Conservation (phyloP, 2,113 vertebrate species). For the Octodon degus region DNA sequence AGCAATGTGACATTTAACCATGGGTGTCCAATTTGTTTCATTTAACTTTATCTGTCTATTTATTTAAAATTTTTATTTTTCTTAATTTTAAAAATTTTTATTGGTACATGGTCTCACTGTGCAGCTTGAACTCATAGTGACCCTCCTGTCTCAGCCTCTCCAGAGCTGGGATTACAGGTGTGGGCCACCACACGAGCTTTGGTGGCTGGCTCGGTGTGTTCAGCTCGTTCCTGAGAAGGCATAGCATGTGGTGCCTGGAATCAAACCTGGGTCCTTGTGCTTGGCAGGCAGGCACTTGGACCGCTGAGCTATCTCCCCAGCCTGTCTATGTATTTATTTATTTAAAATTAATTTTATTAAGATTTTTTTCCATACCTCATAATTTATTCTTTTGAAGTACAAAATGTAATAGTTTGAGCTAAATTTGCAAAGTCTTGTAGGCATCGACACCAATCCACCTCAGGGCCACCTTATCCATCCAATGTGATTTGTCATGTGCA, state of each 20-base stretch:
- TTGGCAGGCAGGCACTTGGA: no score
- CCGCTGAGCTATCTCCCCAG: no score
- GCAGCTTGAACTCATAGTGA: no score
- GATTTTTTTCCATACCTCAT: background rate
- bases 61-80: background rate
- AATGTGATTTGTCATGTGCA: fast-evolving
- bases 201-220: no score
- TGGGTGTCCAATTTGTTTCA: background rate
- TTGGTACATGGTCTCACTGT: no score
- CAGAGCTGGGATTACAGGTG: no score
- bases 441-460: background rate
- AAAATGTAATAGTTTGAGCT: background rate
- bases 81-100: no score
- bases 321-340: background rate
- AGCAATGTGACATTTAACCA: background rate
- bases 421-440: background rate
- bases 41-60: background rate
- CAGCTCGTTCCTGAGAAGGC: no score
- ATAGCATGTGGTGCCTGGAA: no score
- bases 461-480: background rate
- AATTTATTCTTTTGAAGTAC: background rate
- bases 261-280: no score
- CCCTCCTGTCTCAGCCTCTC: no score
- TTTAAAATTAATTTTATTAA: background rate
- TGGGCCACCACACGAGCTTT: no score